Conservation (phyloP, 1,140 invertebrate genomes). For the Popillia japonica region DNA sequence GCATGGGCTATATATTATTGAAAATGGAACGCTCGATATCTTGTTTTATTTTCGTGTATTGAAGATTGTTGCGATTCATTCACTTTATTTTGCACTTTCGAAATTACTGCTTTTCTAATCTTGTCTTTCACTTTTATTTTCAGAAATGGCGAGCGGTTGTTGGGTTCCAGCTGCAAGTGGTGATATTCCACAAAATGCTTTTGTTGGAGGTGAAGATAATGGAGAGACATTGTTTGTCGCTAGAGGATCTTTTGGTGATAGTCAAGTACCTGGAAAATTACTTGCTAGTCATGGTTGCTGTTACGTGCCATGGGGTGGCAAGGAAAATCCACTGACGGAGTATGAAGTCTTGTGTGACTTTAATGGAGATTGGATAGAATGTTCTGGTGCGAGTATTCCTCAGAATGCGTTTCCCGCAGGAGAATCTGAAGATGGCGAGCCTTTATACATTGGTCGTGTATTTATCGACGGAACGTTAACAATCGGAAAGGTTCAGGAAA, state of each 20-base stretch:
- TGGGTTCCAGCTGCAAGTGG: slow-evolving; percentile 76
- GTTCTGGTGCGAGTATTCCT: slow-evolving; percentile 70
- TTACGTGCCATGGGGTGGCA: slow-evolving; percentile 82
- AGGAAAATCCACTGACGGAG: slow-evolving; percentile 76
- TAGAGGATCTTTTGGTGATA: slow-evolving; percentile 68
- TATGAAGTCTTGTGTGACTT: slow-evolving; percentile 72
- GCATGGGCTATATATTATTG: no score
- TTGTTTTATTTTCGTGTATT: no score
- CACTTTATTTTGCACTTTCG: no score
- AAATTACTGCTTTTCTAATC: no score
- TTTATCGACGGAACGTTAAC: slow-evolving; percentile 73
- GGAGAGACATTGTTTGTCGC: slow-evolving; percentile 78
- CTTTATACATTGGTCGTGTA: slow-evolving; percentile 74
- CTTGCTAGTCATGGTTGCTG: slow-evolving; percentile 73
- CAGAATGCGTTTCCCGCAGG: slow-evolving; percentile 77
- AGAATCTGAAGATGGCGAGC: slow-evolving; percentile 77
- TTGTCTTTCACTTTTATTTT: no score
- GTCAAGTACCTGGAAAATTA: slow-evolving; percentile 81
- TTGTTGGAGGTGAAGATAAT: slow-evolving; percentile 76
- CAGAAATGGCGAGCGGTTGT: slow-evolving; percentile 48
- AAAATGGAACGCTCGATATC: no score
- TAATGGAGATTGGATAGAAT: slow-evolving; percentile 55
- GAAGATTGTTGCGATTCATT: no score
- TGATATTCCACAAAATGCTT: slow-evolving; percentile 73
- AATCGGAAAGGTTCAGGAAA: slow-evolving; percentile 77